Conservation (phyloP, 2,797 vertebrate species). For the Rhincodon typus region DNA sequence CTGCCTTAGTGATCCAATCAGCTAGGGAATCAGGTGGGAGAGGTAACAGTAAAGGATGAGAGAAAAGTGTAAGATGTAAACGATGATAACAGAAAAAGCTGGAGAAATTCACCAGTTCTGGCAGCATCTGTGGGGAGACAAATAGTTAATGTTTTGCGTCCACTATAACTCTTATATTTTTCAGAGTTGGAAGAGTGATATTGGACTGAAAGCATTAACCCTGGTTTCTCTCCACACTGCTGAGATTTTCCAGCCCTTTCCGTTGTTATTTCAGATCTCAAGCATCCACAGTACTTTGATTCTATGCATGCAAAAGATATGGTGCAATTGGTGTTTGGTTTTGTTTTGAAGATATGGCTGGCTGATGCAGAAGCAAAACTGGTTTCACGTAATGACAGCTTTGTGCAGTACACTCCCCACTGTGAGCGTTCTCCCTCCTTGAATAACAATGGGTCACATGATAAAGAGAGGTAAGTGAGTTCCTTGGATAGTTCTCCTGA, state of each 20-base stretch:
- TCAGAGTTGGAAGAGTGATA: too few relatives aligned
- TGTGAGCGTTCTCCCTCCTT: slow-evolving; percentile 51
- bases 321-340: background rate
- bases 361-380: slow-evolving; percentile 66
- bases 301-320: background rate
- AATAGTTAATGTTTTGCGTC: too few relatives aligned
- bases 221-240: too few relatives aligned
- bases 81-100: background rate
- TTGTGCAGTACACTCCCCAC: slow-evolving; percentile 55
- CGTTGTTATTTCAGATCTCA: too few relatives aligned
- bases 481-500: background rate
- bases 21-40: background rate
- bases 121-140: too few relatives aligned
- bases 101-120: too few relatives aligned
- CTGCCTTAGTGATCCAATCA: background rate
- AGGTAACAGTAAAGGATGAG: background rate
- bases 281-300: too few relatives aligned
- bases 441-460: slow-evolving; percentile 67
- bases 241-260: too few relatives aligned
- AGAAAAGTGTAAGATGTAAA: background rate
- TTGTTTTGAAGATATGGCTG: slow-evolving; percentile 65
- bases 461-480: slow-evolving; percentile 63
- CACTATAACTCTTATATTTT: too few relatives aligned
- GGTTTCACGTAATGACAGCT: slow-evolving; percentile 48
- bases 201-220: too few relatives aligned